Percentiles rank a stretch among this genome's conserved stretches.
Evolutionary conservation across 2,888 invertebrate species (phyloP).

Genomic region (Drepanosiphum platanoidis): DNA sequence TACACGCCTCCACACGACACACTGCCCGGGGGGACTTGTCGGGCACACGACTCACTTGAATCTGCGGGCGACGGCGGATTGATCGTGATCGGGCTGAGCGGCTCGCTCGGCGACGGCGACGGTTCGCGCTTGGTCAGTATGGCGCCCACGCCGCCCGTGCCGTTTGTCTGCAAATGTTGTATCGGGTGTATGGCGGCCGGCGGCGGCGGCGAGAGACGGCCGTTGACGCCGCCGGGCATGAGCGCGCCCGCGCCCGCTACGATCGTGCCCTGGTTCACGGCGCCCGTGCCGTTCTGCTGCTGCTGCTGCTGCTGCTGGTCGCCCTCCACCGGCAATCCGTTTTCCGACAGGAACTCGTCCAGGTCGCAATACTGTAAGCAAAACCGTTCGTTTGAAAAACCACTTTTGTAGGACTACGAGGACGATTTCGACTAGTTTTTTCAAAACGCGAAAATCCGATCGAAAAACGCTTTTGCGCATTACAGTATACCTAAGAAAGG

Average conservation of each 20-base stretch:
- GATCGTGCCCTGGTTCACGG: slow-evolving; percentile 47
- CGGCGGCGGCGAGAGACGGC: slow-evolving; percentile 42
- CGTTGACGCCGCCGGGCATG: slow-evolving; percentile 46
- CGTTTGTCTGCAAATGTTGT: slow-evolving; percentile 61
- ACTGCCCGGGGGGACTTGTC: no score
- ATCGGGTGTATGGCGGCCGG: slow-evolving; percentile 57
- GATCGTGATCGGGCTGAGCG: slow-evolving; percentile 86
- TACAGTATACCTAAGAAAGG: no score
- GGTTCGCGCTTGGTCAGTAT: slow-evolving; percentile 85
- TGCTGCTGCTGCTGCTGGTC: slow-evolving; percentile 66
- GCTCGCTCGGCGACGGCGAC: slow-evolving; percentile 82
- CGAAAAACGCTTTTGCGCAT: no score
- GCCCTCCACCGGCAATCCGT: slow-evolving; percentile 87
- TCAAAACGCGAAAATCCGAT: no score
- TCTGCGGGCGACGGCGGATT: slow-evolving; percentile 91
- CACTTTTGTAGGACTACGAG: no score
- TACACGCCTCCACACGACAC: no score
- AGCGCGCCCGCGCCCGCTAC: slow-evolving; percentile 38
- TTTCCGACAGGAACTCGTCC: slow-evolving; percentile 96
- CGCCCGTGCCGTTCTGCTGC: slow-evolving; percentile 57
- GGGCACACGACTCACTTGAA: slow-evolving; percentile 77
- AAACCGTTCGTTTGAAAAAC: no score
- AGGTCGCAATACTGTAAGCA: slow-evolving; percentile 89
- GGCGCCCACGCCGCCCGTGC: slow-evolving; percentile 65
- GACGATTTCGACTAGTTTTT: no score